Evolutionary conservation across 2,888 invertebrate species (phyloP).

Genomic region (Volucella zonaria): DNA sequence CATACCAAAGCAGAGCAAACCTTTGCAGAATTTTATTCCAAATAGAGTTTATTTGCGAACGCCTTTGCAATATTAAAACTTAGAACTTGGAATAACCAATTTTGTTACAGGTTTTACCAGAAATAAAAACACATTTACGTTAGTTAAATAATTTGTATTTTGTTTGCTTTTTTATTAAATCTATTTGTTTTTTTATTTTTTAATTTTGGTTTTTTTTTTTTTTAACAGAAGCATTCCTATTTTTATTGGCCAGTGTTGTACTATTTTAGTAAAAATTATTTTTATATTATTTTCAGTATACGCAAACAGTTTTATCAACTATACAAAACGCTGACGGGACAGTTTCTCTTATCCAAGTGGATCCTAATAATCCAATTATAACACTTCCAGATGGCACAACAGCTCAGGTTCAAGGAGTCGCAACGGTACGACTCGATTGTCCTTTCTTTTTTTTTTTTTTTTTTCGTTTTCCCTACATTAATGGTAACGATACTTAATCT

Average conservation of each 20-base stretch:
- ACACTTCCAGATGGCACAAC: slow-evolving; percentile 97
- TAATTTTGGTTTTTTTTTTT: slow-evolving; percentile 8
- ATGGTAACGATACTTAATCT: neutral
- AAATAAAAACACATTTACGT: too few species aligned
- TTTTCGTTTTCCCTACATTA: neutral
- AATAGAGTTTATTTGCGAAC: too few species aligned
- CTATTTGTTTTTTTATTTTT: slow-evolving; percentile 5
- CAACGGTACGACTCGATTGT: slow-evolving; percentile 78
- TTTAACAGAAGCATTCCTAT: slow-evolving; percentile 26
- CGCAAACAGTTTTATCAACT: slow-evolving; percentile 95
- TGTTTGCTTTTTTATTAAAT: too few species aligned
- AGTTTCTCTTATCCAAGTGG: slow-evolving; percentile 97
- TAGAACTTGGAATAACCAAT: too few species aligned
- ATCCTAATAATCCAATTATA: slow-evolving; percentile 96
- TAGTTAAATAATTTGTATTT: too few species aligned
- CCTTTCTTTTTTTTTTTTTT: neutral
- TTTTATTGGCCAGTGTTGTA: slow-evolving; percentile 19
- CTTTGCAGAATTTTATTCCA: too few species aligned
- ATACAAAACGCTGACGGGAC: slow-evolving; percentile 98
- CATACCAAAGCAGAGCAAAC: too few species aligned
- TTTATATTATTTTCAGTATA: slow-evolving; percentile 85
- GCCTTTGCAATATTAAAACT: too few species aligned
- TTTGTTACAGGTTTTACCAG: too few species aligned
- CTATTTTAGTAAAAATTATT: slow-evolving; percentile 8
- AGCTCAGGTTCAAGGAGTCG: slow-evolving; percentile 92